Base-by-base conservation (phyloP, 2,888 invertebrate species). In the Stenodera caucasica region DNA sequence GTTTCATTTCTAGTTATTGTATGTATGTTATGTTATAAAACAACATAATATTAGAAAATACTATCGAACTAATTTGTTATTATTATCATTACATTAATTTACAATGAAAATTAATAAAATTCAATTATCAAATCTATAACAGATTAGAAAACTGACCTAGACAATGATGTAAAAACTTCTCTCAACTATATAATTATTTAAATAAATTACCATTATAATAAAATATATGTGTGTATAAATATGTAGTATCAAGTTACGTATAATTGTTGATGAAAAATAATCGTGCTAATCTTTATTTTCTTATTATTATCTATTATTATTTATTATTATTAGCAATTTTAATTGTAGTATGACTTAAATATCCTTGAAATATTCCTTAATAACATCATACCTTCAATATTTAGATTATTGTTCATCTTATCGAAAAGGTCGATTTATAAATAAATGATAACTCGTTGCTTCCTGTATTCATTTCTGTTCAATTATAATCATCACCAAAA, bases 381-480 rank as follows among this genome's bases (percentile, higher is more conserved):
- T 45, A 45, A 45, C 45, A 45, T 45, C 45, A 45, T 23, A 45
- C 45, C 45, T 14, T 21, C 53, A 53, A 53, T 35, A 53, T 52
- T n/a, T 32, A 50, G 49, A 52, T 40, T 55, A 54, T 45, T 60
- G 54, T 55, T 60, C 45, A 45, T 23, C 18, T 52, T 49, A 60
- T 52, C 18, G 54, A 61, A 23, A 57, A 61, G 61, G 61, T 61
- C 61, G 57, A 30, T 50, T 61, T 61, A 57, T 54, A 61, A 61
- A 61, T 61, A 61, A 61, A 50, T 50, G 61, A 61, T 61, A 57
- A 61, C 21, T 45, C 2, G 35, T 33, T 33, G 35, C 52, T 62
- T 62, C 62, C 62, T 58, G 62, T 56, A 37, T 58, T 45, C 45
- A 21, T 45, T 21, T 23, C 21, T 23, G 12, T 18, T 18, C 3